These are phyloP conservation scores for Aphelocoma californica DNA, from an alignment of 2,797 vertebrate species.

Conservation along the genomic window DNA sequence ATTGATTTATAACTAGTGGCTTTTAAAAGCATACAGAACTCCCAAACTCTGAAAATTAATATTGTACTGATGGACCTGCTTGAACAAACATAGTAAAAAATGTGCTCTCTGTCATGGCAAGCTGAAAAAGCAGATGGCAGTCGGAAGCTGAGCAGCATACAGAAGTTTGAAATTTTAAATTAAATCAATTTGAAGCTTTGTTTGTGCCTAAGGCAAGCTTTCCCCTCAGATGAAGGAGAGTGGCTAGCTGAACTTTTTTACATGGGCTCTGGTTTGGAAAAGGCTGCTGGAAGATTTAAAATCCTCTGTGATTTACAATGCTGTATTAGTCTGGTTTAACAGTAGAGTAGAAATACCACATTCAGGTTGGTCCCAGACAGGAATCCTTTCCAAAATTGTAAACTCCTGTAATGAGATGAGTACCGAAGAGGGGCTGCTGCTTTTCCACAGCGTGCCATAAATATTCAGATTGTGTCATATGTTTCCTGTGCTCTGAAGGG, in stretches of 20 bases:
- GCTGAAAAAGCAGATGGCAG: slow-evolving; percentile 80
- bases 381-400: slow-evolving; percentile 1
- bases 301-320: neutral
- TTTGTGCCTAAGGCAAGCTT: slow-evolving; percentile 78
- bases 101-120: slow-evolving; percentile 71
- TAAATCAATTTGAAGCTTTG: slow-evolving; percentile 79
- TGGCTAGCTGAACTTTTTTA: slow-evolving; percentile 67
- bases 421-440: slow-evolving; percentile 32
- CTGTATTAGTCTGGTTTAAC: neutral
- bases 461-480: slow-evolving; percentile 60
- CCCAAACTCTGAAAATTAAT: slow-evolving; percentile 68
- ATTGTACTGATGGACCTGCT: slow-evolving; percentile 77
- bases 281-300: slow-evolving; percentile 6
- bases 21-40: slow-evolving; percentile 43
- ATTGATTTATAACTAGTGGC: slow-evolving; percentile 44
- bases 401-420: slow-evolving; percentile 29
- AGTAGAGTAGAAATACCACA: neutral
- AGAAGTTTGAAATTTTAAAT: slow-evolving; percentile 81
- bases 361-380: neutral
- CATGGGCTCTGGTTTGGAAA: slow-evolving; percentile 38
- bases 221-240: slow-evolving; percentile 73
- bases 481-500: slow-evolving; percentile 30
- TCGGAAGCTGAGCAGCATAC: slow-evolving; percentile 76
- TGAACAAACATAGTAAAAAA: slow-evolving; percentile 78
- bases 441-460: slow-evolving; percentile 50